Base-by-base conservation (phyloP, 2,888 invertebrate species). In the Augochlorella aurata region DNA sequence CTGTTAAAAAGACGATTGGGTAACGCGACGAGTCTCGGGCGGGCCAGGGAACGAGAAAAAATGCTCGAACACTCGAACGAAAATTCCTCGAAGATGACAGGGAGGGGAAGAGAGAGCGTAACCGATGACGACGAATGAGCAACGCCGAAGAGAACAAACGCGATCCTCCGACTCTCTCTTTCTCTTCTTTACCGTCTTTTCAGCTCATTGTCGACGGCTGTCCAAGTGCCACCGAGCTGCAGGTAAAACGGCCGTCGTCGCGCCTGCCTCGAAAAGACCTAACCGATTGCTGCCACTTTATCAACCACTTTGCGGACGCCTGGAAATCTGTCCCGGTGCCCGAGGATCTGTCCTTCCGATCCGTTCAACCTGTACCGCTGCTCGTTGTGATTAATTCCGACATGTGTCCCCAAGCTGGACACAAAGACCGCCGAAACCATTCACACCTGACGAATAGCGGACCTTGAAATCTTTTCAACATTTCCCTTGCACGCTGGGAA, bases 221-320 rank as follows among this genome's bases (percentile, higher is more conserved):
- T 63, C 80, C 73, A 12, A 84, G 89, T 89, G 88, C 89, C 89
- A 88, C 88, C 79, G 88, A 70, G 79, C 76, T 86, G 82, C 88
- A 83, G 87, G 86, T 80, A 79, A 58, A 82, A 77, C 66, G 89
- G 82, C 85, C 81, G 89, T 88, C 88, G 79, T 88, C 84, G 77
- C 80, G 80, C 67, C 67, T 66, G 80, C 74, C 82, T 89, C 84
- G 88, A 90, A 88, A 91, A 90, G 90, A 85, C 86, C 29, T 90
- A 90, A 92, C 89, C 90, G 90, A 92, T 92, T 87, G 90, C 88
- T 82, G 81, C 85, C 89, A 90, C 89, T 92, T 90, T 88, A 91
- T 91, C 90, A 90, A 89, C 79, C 77, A 79, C 85, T 89, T 74
- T 84, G 83, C 73, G 65, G 79, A 79, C 74, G 76, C 63, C 61